Base-by-base conservation (phyloP, 2,113 vertebrate species). In the Capricornis sumatraensis region DNA sequence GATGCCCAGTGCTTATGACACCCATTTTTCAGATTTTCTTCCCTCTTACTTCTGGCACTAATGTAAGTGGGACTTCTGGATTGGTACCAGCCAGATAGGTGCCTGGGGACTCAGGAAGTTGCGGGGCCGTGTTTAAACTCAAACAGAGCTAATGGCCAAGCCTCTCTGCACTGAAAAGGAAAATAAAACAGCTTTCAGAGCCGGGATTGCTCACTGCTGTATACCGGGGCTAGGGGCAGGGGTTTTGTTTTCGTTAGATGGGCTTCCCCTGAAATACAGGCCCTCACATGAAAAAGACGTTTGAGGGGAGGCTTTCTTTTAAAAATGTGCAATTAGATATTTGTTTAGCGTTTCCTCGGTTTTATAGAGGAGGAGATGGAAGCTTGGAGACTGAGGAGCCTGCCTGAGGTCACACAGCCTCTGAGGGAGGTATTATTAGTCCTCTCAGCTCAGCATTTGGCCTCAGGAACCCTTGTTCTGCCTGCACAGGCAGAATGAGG, bases 21-120 rank as follows among this genome's bases (percentile, higher is more conserved):
- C 96, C 82, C 90, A 76, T 96, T 78, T 82, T 94, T 93, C 92
- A 81, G 60, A 88, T 94, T 97, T 95, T 21, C 96, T 89, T 91
- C 79, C 83, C 88, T 60, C 87, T 90, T 67, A 36, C 43, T 83
- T 58, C 11, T 45, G 88, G 58, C 60, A 33, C 57, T 57, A 40
- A 43, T 6, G 1, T 27, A 78, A 92, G 58, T 78, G 87, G 25
- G 85, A 28, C 91, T 93, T 36, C 58, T 71, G 60, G 79, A 7
- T 30, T 47, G 23, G 78, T 17, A 40, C 55, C 90, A 60, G 62
- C 74, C 33, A 28, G 82, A 74, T 9, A 55, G 94, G 94, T 78
- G 74, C 92, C 92, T 58, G 27, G 90, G 95, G 88, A 83, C 2
- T 1, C 23, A 62, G 40, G 43, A 76, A 33, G 30, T 94, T 97